Base-by-base conservation (phyloP, 2,888 invertebrate genomes). In the Syrista parreyssii region DNA sequence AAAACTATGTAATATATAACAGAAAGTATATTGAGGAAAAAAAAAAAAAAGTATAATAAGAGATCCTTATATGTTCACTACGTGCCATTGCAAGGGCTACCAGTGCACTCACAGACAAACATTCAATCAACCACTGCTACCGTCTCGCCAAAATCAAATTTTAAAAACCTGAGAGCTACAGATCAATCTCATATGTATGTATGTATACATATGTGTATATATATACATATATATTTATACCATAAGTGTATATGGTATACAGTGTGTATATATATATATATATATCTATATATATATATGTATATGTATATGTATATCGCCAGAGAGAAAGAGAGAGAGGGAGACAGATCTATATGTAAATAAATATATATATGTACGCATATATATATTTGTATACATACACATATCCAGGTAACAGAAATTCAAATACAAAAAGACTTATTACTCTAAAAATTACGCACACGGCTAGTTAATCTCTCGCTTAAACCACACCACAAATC, bases 41-140 rank as follows among this genome's bases (percentile, higher is more conserved):
- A 73, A n/a, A 75, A 73, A 73, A 78, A 77, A 68, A 73, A 76
- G 68, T 68, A 73, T 71, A 75, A 69, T 68, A 12, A 76, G 55
- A 78, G 31, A 71, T 82, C 82, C 80, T 83, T 83, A 83, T 84
- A 82, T 84, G 85, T 84, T 86, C 86, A 87, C 86, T 86, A 88
- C 86, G 88, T 87, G 82, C 82, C 84, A 82, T 84, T 84, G 82
- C 86, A 87, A 89, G 84, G 89, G 88, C 89, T 89, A 90, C 88
- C 87, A 89, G 87, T 87, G 91, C 91, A 91, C 90, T 91, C 90
- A 91, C 91, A 91, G 91, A 91, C 91, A 91, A 91, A 91, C 90
- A 91, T 91, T 90, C 90, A 88, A 88, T 90, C 88, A 87, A 90
- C 88, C 90, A 89, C 89, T 87, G 86, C 85, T 85, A 84, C 83